Conservation (phyloP, 2,888 invertebrate genomes). For the Xylocampa areola region DNA sequence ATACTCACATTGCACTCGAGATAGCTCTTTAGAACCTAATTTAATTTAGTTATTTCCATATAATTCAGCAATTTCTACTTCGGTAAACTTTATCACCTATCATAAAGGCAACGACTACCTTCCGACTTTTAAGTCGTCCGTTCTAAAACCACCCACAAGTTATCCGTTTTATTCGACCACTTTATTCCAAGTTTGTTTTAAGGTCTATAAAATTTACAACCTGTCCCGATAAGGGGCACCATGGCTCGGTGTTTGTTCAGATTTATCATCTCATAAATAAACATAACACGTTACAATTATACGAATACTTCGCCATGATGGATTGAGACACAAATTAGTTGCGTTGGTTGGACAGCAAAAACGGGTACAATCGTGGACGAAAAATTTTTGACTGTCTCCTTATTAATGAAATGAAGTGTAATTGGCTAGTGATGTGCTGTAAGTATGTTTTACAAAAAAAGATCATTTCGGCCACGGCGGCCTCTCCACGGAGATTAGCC, state of each 20-base stretch:
- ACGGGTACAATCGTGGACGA: conserved; percentile 20
- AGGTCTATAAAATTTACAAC: conserved; percentile 75
- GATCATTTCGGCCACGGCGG: no score
- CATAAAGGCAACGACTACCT: not conserved
- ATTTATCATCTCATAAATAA: conserved; percentile 77
- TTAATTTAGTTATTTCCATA: no score
- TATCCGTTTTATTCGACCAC: conserved; percentile 65
- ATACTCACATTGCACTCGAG: no score
- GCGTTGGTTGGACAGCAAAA: conserved; percentile 25
- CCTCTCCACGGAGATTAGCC: no score
- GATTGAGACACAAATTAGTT: conserved; percentile 43
- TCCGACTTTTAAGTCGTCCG: conserved; percentile 39
- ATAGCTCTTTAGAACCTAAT: no score
- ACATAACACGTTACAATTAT: conserved; percentile 63
- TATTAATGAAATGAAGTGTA: conserved; percentile 19
- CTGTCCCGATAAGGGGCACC: conserved; percentile 66
- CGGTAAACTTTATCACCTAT: not conserved
- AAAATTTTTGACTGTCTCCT: conserved; percentile 19
- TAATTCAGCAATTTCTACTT: no score
- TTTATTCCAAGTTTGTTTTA: conserved; percentile 73
- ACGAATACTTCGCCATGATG: conserved; percentile 39
- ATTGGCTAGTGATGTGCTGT: no score
- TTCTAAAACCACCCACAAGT: conserved; percentile 38
- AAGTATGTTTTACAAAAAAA: no score
- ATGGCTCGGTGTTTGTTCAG: conserved; percentile 66